Evolutionary conservation across 2,113 vertebrate genomes (phyloP), one percentile per base, ranked within the genome.

Genomic region (Ochotona princeps): DNA sequence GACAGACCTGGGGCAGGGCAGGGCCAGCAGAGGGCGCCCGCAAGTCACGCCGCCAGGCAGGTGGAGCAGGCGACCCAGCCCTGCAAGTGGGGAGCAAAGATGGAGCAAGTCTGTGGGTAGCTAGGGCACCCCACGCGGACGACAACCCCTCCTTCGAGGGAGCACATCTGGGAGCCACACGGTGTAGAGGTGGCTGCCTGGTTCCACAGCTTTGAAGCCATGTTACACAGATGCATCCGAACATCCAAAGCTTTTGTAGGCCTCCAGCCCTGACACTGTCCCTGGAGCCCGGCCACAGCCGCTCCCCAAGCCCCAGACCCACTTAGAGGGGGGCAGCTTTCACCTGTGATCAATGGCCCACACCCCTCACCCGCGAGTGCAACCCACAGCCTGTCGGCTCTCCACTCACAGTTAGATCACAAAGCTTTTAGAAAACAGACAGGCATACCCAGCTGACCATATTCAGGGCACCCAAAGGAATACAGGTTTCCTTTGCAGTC

Each of bases 401-500:
- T 38, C 70, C 79, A 93, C 25, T 80, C 0, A 47, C 83, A 61
- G 92, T 63, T 8, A 89, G n/a, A 69, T 86, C 47, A 92, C 78
- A 91, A 92, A 95, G 97, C 95, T 96, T 92, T 92, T 65, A 84
- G 82, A 89, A 87, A 88, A 65, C 0, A 28, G 2, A 20, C 57
- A 79, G 17, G 20, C 97, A 1, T 99, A 99, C 99, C 99, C 90
- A 99, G 98, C 98, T 99, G 99, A 75, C 99, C 99, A 0, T 99
- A 99, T 83, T 99, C 99, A 0, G 99, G 99, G 96, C 99, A 99
- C 74, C 99, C 99, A 0, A 99, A 99, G 63, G 99, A 99, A 87
- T 99, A 99, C 35, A 99, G 98, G 98, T 99, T 99, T 49, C 99
- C 99, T 97, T 99, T 99, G 97, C 99, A 99, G 97, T 99, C 99